Percentiles rank a stretch among this genome's conserved stretches.
Evolutionary conservation across 2,797 vertebrate genomes (phyloP).

Genomic region (Peromyscus aztecus): DNA sequence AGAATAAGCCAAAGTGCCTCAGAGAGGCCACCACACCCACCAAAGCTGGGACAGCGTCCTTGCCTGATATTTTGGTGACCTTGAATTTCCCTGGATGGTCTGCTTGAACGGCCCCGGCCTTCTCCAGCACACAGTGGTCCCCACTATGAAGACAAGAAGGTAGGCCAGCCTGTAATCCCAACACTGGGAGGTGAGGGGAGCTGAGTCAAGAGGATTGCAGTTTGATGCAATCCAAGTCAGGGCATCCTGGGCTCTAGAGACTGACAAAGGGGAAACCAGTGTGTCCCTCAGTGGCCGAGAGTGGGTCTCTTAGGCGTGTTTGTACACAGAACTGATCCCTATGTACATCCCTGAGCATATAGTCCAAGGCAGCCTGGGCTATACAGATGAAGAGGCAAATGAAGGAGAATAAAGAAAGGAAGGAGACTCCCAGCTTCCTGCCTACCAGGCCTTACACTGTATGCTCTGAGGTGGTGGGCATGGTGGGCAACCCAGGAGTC

Average conservation of each 20-base stretch:
- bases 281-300: not conserved
- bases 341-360: not conserved
- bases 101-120: rapidly evolving
- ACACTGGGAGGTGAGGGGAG: not conserved
- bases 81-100: not conserved
- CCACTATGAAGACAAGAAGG: not conserved
- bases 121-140: not conserved
- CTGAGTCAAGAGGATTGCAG: not conserved
- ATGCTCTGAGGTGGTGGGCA: not conserved
- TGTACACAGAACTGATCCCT: not conserved
- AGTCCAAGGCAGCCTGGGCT: not conserved
- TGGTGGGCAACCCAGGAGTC: not conserved
- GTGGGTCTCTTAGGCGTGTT: not conserved
- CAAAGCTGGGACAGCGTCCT: not conserved
- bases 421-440: not conserved
- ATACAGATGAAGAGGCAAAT: not conserved
- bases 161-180: not conserved
- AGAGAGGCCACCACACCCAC: not conserved
- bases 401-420: not conserved
- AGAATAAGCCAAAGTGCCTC: not conserved
- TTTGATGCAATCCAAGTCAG: not conserved
- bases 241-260: not conserved
- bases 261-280: not conserved
- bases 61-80: not conserved
- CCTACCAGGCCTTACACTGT: not conserved